Conservation (phyloP, 30 jellyfish, hydroid and myxozoan genomes). For the Euphysa ruthae region DNA sequence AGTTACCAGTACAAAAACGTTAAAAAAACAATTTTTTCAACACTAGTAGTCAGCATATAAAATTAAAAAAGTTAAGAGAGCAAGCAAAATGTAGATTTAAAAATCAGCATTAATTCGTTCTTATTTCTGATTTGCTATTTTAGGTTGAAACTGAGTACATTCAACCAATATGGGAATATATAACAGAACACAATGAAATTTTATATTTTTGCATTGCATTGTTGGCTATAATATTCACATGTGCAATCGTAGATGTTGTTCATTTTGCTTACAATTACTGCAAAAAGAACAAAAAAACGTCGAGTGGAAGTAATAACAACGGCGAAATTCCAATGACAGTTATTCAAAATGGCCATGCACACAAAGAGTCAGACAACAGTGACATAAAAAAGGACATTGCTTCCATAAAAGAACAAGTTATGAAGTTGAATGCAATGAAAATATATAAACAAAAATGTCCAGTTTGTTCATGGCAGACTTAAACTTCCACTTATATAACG, state of each 20-base stretch:
- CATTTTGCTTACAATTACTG: background rate
- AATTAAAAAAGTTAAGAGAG: too few species aligned
- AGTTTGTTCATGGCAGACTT: slow-evolving; percentile 31
- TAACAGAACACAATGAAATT: background rate
- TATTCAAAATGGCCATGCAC: background rate
- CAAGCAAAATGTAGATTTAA: too few species aligned
- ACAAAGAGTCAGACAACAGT: background rate
- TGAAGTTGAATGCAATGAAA: slow-evolving; percentile 19
- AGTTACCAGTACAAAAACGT: too few species aligned
- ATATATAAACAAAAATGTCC: slow-evolving; percentile 24
- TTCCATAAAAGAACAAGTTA: slow-evolving; percentile 16
- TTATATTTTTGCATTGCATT: background rate
- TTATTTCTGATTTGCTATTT: too few species aligned
- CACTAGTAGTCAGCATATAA: too few species aligned
- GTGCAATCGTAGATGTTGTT: background rate
- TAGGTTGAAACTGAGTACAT: background rate
- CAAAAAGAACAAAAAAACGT: background rate
- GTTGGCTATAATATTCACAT: background rate
- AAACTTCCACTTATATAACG: too few species aligned
- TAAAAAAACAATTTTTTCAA: too few species aligned
- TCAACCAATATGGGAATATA: background rate
- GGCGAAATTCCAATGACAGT: background rate
- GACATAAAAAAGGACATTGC: slow-evolving; percentile 4
- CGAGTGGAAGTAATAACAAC: background rate
- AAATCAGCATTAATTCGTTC: too few species aligned